Evolutionary conservation across 2,888 invertebrate genomes (phyloP), one percentile per base, ranked within the genome.

Genomic region (Parapristionchus giblindavisi): DNA sequence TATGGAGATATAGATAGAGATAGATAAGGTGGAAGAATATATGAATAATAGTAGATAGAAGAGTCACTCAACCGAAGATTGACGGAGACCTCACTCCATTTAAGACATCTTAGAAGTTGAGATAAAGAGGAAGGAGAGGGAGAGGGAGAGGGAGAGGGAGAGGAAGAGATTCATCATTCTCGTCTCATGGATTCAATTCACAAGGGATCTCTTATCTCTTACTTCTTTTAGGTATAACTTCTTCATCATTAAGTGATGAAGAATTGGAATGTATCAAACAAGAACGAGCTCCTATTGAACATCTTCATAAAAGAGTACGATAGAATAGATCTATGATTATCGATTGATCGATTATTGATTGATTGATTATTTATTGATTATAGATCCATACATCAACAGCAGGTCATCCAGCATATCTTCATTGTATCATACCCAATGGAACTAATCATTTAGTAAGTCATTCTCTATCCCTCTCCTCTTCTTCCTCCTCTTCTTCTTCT

Each of bases 341-440:
- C 21, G 32, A 63, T 60, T 14, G 43, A 17, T 43, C 17, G 8
- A 43, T 8, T 14, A 43, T 8, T 14, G 43, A 43, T 14, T 17
- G 11, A 40, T 1, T 40, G 63, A 63, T 63, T 43, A 63, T 40
- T 40, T 36, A 63, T 63, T 27, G 27, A 56, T 68, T 78, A 61
- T 65, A 78, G 78, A 77, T 81, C 8, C 79, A 85, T 29, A 78
- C 78, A 5, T 84, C 85, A 34, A 72, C 77, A 24, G 83, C 83
- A 38, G 81, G 83, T 65, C 82, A 84, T 63, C 86, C 87, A 11
- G 87, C 86, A 4, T 87, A 87, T 77, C 76, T 87, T 48, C 87
- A 87, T 76, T 87, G 87, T 72, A 77, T 78, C 32, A 81, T 83
- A 48, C 84, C 81, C n/a, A 66, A 79, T 21, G 73, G 80, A 70